Conservation (phyloP, 92 coral and sea anemone species). For the Heteractis magnifica region DNA sequence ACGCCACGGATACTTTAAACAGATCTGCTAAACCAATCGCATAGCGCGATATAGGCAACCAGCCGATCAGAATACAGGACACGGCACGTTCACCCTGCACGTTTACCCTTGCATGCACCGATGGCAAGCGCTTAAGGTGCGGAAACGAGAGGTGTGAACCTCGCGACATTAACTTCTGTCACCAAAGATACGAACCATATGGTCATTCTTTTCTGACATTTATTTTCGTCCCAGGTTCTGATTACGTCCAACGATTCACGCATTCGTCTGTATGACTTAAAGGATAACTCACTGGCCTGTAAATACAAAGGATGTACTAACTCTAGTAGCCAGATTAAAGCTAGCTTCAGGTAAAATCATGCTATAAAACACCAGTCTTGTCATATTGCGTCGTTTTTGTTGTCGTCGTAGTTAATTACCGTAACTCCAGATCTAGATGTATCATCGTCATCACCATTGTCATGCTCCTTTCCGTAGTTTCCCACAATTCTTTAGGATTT, state of each 20-base stretch:
- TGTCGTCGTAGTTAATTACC: background rate
- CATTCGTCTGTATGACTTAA: slow-evolving; percentile 90
- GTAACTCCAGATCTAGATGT: background rate
- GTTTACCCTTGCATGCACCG: too few relatives aligned
- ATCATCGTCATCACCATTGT: background rate
- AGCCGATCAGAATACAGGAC: background rate
- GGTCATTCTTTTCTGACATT: background rate
- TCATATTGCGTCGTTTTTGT: background rate
- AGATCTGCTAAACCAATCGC: background rate
- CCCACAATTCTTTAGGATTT: too few relatives aligned
- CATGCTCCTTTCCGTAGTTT: too few relatives aligned
- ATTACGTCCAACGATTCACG: slow-evolving; percentile 97
- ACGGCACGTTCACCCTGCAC: too few relatives aligned
- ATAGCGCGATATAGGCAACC: background rate
- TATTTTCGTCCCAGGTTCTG: slow-evolving; percentile 56
- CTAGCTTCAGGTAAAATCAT: slow-evolving; percentile 80
- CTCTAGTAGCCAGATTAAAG: slow-evolving; percentile 95
- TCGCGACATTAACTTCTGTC: background rate
- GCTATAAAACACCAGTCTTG: background rate
- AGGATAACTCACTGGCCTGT: slow-evolving; percentile 96
- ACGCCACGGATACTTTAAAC: background rate
- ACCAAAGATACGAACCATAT: background rate
- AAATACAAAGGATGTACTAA: slow-evolving; percentile 95
- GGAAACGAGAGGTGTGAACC: background rate
- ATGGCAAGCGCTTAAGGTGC: background rate